Percentiles rank a stretch among this genome's conserved stretches.
These are phyloP conservation scores for Falco concolor DNA, from an alignment of 2,797 vertebrate genomes.

Conservation along the genomic window DNA sequence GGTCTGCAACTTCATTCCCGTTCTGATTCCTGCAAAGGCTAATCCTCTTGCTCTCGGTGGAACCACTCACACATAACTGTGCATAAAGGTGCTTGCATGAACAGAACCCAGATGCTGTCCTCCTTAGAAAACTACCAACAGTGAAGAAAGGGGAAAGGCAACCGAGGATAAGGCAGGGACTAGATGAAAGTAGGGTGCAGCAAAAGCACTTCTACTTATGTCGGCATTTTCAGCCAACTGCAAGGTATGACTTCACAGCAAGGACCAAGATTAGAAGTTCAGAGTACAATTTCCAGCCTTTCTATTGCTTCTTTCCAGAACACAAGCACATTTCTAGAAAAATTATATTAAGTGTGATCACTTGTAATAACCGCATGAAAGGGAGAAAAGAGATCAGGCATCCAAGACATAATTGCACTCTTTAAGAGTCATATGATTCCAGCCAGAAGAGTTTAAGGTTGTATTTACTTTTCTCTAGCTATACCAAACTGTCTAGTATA, in stretches of 20 bases:
- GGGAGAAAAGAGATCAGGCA: neutral
- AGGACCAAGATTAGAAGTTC: neutral
- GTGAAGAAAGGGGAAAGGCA: neutral
- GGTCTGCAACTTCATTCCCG: neutral
- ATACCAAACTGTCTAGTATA: neutral
- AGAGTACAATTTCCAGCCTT: neutral
- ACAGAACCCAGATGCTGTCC: neutral
- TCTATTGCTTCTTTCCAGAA: neutral
- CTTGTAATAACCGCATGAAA: neutral
- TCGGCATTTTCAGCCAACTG: neutral
- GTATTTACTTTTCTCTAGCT: neutral
- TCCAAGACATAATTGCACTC: neutral
- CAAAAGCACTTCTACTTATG: neutral
- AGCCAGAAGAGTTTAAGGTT: neutral
- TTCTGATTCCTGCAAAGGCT: neutral
- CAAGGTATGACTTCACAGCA: neutral
- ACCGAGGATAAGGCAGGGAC: neutral
- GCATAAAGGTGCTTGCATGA: neutral
- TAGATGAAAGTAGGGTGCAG: neutral
- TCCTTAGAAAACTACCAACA: neutral
- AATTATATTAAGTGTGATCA: neutral
- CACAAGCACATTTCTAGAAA: neutral
- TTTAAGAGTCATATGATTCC: neutral
- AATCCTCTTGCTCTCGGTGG: neutral
- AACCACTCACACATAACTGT: neutral